phyloP scores from a whole-genome alignment of 1,140 invertebrate species.

The Drosophila burlai region DNA sequence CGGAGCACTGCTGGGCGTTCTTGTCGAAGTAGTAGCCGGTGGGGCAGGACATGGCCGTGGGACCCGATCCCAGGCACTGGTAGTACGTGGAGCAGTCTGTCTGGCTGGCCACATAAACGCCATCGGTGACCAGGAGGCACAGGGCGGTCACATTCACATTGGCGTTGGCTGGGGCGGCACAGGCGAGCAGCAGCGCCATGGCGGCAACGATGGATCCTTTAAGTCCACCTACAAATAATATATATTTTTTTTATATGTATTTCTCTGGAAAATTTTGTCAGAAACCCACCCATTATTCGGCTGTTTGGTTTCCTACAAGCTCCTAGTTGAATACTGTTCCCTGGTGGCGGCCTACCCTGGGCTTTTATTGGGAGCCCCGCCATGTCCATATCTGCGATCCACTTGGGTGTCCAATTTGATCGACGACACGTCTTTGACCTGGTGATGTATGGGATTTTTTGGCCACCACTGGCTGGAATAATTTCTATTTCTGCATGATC shows the following conservation, averaged over 20 bases:
- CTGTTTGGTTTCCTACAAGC: conserved; percentile 13
- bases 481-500: conserved; percentile 45
- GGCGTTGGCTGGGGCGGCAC: conserved; percentile 30
- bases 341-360: not conserved
- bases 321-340: conserved; percentile 37
- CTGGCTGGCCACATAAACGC: conserved; percentile 38
- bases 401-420: conserved; percentile 22
- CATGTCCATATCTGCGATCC: conserved; percentile 19
- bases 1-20: conserved; percentile 32
- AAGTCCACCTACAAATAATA: conserved; percentile 14
- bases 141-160: conserved; percentile 51
- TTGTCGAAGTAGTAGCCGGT: conserved; percentile 41
- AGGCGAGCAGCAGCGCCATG: conserved; percentile 33
- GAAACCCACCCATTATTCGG: conserved; percentile 35
- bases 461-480: not conserved
- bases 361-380: conserved; percentile 32
- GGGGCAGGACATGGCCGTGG: conserved; percentile 30
- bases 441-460: conserved; percentile 33
- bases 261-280: not conserved
- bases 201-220: conserved; percentile 28
- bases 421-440: conserved; percentile 33
- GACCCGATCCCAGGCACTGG: conserved; percentile 30
- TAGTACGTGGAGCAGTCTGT: conserved; percentile 55
- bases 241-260: not conserved
- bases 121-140: conserved; percentile 43